phyloP scores from a whole-genome alignment of 2,113 vertebrate genomes.

The Orientallactaga bullata region DNA sequence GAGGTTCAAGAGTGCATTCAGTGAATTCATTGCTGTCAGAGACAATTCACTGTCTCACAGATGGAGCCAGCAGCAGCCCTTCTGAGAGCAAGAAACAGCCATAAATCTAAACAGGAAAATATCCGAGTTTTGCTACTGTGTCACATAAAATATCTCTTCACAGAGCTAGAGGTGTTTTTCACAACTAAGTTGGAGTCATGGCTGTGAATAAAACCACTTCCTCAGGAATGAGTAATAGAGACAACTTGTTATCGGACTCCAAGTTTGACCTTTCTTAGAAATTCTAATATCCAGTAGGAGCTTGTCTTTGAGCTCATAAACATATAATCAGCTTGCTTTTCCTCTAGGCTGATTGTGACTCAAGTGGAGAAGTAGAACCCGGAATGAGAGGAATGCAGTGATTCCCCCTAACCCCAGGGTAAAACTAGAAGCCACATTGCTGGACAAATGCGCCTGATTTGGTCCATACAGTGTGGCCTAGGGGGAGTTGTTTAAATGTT shows the following conservation, averaged over 20 bases:
- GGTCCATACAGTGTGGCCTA: background rate
- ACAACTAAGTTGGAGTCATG: constrained; percentile 70
- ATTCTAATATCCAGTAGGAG: constrained; percentile 74
- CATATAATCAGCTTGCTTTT: constrained; percentile 67
- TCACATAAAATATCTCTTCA: constrained; percentile 82
- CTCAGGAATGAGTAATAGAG: constrained; percentile 77
- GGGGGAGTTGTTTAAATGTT: background rate
- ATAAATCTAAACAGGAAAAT: constrained; percentile 83
- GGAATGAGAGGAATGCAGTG: background rate
- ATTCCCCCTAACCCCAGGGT: background rate
- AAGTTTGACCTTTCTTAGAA: constrained; percentile 71
- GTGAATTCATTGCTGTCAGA: constrained; percentile 86
- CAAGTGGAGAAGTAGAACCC: background rate
- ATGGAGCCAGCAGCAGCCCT: constrained; percentile 73
- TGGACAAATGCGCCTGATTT: background rate
- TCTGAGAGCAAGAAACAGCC: constrained; percentile 81
- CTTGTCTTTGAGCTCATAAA: constrained; percentile 74
- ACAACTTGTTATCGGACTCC: constrained; percentile 69
- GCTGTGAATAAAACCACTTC: constrained; percentile 71
- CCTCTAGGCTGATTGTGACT: constrained; percentile 14
- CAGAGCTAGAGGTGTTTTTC: constrained; percentile 73
- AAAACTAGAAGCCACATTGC: background rate
- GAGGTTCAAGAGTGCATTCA: constrained; percentile 80
- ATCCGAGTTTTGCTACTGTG: constrained; percentile 81
- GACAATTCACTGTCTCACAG: constrained; percentile 77